Evolutionary conservation across 1,140 invertebrate genomes (phyloP), one percentile per base, ranked within the genome.

Genomic region (Archegozetes longisetosus): DNA sequence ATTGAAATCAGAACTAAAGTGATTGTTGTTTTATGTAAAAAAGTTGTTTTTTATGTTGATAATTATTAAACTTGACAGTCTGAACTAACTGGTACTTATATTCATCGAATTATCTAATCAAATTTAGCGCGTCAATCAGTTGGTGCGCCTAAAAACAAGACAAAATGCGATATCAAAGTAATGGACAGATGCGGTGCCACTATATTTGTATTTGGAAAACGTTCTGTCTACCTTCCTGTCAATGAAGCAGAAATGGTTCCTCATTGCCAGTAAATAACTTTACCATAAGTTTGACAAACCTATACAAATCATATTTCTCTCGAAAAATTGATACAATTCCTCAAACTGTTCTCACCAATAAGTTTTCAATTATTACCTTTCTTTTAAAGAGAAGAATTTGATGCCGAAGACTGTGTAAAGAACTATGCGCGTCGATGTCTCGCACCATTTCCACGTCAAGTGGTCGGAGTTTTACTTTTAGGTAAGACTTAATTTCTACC

Each of bases 181-280:
- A 53, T 62, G 54, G 61, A 62, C 29, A 52, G 17, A 52, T 51
- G 28, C 13, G 49, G 54, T 22, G 40, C 25, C 9, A 48, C 50
- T 20, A 27, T 62, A 4, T 57, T 62, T 29, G 61, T 62, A 6
- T 62, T 62, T 24, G 61, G 61, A 3, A 27, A 50, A 32, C 26
- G 61, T 12, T 48, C 51, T 25, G 61, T 62, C 13, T 62, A 62
- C 40, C 40, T 62, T 22, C 61, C 61, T 6, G 29, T 40, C 32
- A 62, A 58, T 53, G 27, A 2, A 17, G 32, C 47, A 25, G 61
- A 62, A 59, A 62, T 62, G 61, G 61, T 62, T 53, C 55, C 61
- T 12, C 55, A 62, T 58, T 62, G 61, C 40, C 40, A 58, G 54
- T 61, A 52, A 61, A 26, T 55, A 27, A 29, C 6, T 17, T 40